Evolutionary conservation across 1,140 invertebrate genomes (phyloP).

Genomic region (Drosophila serrata): DNA sequence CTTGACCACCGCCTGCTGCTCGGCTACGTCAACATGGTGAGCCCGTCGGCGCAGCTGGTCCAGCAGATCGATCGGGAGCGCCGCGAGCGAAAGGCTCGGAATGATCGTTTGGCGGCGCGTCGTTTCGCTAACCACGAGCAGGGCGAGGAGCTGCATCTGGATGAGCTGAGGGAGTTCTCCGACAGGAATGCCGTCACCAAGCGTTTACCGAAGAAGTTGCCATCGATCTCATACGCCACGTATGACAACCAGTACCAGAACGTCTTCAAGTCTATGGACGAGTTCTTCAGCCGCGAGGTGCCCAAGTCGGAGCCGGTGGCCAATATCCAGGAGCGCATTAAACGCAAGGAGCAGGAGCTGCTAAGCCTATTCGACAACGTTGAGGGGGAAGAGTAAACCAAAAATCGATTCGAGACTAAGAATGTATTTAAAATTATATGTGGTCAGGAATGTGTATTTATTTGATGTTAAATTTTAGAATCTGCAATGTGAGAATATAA

Average conservation of each 20-base stretch:
- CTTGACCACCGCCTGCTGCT: constrained; percentile 60
- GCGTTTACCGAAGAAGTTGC: constrained; percentile 52
- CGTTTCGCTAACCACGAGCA: constrained; percentile 60
- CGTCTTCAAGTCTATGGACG: constrained; percentile 75
- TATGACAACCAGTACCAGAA: constrained; percentile 51
- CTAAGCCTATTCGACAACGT: constrained; percentile 72
- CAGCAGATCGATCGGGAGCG: constrained; percentile 47
- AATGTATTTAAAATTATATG: constrained; percentile 36
- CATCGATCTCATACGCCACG: constrained; percentile 11
- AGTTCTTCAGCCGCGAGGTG: constrained; percentile 63
- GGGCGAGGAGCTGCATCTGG: constrained; percentile 67
- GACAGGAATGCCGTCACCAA: constrained; percentile 64
- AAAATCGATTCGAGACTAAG: not conserved
- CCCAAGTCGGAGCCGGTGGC: constrained; percentile 70
- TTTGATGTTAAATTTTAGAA: not conserved
- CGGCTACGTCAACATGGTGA: constrained; percentile 59
- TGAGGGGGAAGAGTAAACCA: constrained; percentile 23
- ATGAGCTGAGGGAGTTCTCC: constrained; percentile 69
- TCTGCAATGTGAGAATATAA: not conserved
- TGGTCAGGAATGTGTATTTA: not conserved
- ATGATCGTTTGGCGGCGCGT: constrained; percentile 39
- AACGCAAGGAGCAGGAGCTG: constrained; percentile 71
- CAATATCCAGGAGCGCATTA: constrained; percentile 68
- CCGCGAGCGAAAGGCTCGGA: constrained; percentile 26
- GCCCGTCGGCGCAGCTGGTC: constrained; percentile 51